phyloP scores from a whole-genome alignment of 2,888 invertebrate species.

The Agrotis puta region DNA sequence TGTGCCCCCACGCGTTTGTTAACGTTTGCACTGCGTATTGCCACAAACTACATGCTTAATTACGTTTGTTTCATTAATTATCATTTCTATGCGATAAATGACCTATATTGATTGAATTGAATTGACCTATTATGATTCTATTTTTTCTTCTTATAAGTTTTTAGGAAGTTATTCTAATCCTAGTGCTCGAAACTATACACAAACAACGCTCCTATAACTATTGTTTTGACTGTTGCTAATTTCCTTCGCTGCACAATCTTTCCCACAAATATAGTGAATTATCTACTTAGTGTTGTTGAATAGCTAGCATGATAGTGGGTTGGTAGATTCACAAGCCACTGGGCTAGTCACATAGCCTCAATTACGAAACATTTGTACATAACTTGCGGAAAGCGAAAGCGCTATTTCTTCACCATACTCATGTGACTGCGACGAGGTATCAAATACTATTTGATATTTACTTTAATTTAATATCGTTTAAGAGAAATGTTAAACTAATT shows the following conservation, averaged over 20 bases:
- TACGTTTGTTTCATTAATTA: background rate
- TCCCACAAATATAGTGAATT: conserved; percentile 15
- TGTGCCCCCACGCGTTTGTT: conserved; percentile 71
- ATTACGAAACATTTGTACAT: conserved; percentile 88
- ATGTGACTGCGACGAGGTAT: conserved; percentile 73
- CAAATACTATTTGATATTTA: conserved; percentile 62
- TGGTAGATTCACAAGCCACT: conserved; percentile 78
- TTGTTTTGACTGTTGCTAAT: background rate
- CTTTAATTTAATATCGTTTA: conserved; percentile 24
- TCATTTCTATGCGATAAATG: background rate
- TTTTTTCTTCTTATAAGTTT: too few species aligned
- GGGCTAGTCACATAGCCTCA: conserved; percentile 86
- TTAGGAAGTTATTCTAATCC: background rate
- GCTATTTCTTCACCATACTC: conserved; percentile 87
- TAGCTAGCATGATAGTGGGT: conserved; percentile 56
- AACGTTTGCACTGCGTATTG: conserved; percentile 59
- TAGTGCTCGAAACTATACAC: background rate
- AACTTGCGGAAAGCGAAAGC: conserved; percentile 90
- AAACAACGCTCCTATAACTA: background rate
- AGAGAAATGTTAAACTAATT: background rate
- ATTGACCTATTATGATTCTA: too few species aligned
- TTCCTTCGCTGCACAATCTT: background rate
- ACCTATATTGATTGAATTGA: too few species aligned
- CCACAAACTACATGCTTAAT: conserved; percentile 20
- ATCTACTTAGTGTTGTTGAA: conserved; percentile 47